phyloP scores from a whole-genome alignment of 2,113 vertebrate species.

The Phylloscopus trochiloides region DNA sequence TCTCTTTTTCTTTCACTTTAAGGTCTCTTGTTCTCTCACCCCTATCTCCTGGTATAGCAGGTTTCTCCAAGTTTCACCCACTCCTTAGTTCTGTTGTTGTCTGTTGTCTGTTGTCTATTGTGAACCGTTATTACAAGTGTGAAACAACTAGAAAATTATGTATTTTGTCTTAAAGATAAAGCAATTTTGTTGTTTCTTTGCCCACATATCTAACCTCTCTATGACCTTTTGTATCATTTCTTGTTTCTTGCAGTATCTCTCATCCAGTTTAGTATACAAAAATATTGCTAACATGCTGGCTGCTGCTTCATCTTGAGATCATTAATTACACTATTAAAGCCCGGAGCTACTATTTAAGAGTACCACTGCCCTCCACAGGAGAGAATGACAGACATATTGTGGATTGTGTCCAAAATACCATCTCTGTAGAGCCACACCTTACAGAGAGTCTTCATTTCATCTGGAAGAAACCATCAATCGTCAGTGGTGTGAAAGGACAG shows the following conservation, averaged over 20 bases:
- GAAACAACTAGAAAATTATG: neutral
- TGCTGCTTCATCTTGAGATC: slow-evolving; percentile 22
- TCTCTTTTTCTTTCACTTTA: slow-evolving; percentile 10
- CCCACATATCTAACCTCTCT: neutral
- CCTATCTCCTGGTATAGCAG: neutral
- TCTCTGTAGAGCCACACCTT: neutral
- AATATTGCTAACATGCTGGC: neutral
- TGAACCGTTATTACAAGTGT: neutral
- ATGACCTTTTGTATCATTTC: neutral
- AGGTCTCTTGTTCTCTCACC: slow-evolving; percentile 11
- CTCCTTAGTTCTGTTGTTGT: slow-evolving; percentile 3
- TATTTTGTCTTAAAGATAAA: neutral
- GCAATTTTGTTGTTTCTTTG: neutral
- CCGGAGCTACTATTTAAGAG: slow-evolving; percentile 1
- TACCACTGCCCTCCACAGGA: slow-evolving; percentile 56
- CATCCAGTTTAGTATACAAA: neutral
- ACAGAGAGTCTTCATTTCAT: neutral
- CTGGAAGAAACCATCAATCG: neutral
- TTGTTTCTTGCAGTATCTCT: neutral
- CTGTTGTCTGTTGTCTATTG: neutral
- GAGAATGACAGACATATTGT: neutral
- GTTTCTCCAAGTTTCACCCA: slow-evolving; percentile 22
- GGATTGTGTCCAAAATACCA: neutral
- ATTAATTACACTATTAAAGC: neutral
- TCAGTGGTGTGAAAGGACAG: neutral